Percentiles rank a stretch among this genome's conserved stretches.
phyloP scores from a whole-genome alignment of 2,797 vertebrate species.

The Otolemur crassicaudatus region DNA sequence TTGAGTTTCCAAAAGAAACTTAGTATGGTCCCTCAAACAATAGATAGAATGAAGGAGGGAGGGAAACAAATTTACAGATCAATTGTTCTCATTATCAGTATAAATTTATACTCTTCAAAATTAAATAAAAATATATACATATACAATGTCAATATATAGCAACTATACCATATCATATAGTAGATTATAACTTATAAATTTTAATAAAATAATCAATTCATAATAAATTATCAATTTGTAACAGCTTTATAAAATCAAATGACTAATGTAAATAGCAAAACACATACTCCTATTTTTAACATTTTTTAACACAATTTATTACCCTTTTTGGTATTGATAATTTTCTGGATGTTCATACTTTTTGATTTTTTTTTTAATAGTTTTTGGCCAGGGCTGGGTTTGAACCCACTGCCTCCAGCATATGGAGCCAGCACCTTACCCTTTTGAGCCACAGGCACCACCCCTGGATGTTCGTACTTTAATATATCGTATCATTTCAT shows the following conservation, averaged over 20 bases:
- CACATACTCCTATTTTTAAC: neutral
- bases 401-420: too few species aligned
- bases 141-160: neutral
- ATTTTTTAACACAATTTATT: neutral
- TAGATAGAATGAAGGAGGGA: neutral
- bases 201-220: neutral
- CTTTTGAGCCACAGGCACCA: too few species aligned
- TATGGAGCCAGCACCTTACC: too few species aligned
- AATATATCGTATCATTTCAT: neutral
- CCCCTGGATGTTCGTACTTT: neutral
- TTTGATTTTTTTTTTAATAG: too few species aligned
- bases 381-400: too few species aligned
- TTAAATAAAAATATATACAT: neutral
- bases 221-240: neutral
- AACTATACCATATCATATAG: neutral
- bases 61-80: neutral
- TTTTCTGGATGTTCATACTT: neutral
- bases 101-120: neutral
- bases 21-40: neutral
- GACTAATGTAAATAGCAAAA: neutral
- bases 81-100: neutral
- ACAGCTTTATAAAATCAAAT: neutral
- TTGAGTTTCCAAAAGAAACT: neutral
- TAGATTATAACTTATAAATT: neutral
- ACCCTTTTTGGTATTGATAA: neutral